phyloP scores from a whole-genome alignment of 2,113 vertebrate species.

The Platysternon megacephalum region DNA sequence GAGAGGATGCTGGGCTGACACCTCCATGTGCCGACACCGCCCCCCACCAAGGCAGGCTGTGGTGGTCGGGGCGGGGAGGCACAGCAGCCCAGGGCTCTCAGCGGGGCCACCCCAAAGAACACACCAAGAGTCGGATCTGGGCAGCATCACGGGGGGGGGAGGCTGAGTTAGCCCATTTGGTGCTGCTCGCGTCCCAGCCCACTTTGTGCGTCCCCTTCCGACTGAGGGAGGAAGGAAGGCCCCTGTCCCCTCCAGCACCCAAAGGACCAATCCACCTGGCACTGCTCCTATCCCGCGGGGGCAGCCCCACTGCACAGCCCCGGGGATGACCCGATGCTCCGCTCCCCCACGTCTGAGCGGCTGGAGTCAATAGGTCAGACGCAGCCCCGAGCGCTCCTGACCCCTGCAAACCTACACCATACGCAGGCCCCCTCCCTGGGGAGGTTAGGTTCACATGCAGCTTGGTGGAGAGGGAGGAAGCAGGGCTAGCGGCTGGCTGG shows the following conservation, averaged over 20 bases:
- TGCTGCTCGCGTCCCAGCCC: too few relatives aligned
- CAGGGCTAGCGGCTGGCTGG: background rate
- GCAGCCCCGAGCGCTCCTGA: background rate
- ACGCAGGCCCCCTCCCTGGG: fast-evolving
- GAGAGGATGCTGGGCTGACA: background rate
- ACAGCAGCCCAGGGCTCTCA: background rate
- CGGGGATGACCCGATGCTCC: too few relatives aligned
- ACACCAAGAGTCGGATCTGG: background rate
- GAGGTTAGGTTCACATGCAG: fast-evolving
- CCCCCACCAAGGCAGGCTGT: background rate
- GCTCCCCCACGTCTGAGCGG: background rate
- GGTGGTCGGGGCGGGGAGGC: background rate
- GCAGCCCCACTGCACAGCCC: background rate
- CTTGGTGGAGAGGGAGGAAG: background rate
- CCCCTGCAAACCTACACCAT: background rate
- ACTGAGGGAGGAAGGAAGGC: background rate
- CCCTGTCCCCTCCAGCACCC: background rate
- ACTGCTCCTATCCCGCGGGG: background rate
- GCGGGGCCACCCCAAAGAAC: background rate
- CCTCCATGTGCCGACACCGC: background rate
- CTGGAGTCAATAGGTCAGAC: background rate
- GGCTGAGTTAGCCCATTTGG: background rate
- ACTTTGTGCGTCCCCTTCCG: background rate
- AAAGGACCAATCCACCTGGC: background rate
- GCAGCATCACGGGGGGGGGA: too few relatives aligned